These are phyloP conservation scores for Anthrax anthrax DNA, from an alignment of 2,888 invertebrate genomes.

Conservation along the genomic window DNA sequence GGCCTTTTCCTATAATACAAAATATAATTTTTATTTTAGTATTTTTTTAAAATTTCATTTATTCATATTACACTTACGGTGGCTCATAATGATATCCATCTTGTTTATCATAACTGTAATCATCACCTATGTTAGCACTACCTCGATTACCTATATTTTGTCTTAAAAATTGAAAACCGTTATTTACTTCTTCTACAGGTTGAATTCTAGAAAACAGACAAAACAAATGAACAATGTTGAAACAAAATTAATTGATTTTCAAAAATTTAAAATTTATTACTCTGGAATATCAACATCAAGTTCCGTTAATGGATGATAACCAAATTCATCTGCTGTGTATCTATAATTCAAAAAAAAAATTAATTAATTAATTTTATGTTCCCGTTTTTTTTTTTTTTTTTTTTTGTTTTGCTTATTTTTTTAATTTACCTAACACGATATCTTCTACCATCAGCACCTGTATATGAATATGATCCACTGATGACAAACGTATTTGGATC, in stretches of 20 bases:
- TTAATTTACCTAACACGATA: constrained; percentile 28
- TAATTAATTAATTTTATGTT: not conserved
- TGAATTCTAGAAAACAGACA: not conserved
- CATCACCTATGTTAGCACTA: constrained; percentile 26
- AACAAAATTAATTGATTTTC: not conserved
- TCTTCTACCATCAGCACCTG: constrained; percentile 32
- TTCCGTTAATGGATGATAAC: constrained; percentile 35
- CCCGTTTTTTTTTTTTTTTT: no score
- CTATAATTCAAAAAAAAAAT: constrained; percentile 9
- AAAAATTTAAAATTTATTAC: constrained; percentile 4
- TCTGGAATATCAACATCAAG: constrained; percentile 31
- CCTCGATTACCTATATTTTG: constrained; percentile 23
- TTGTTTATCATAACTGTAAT: constrained; percentile 20
- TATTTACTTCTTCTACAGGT: constrained; percentile 8
- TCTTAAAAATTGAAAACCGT: constrained; percentile 28
- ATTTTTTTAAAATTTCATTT: no score
- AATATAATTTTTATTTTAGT: no score
- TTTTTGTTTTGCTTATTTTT: no score
- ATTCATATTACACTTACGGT: not conserved
- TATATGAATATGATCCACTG: constrained; percentile 33
- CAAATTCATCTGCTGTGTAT: constrained; percentile 34
- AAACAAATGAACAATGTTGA: no score
- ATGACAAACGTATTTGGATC: constrained; percentile 34
- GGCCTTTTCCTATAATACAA: not conserved
- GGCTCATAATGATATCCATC: constrained; percentile 1